Conservation (phyloP, 1,140 invertebrate species). For the Tyrophagus putrescentiae region DNA sequence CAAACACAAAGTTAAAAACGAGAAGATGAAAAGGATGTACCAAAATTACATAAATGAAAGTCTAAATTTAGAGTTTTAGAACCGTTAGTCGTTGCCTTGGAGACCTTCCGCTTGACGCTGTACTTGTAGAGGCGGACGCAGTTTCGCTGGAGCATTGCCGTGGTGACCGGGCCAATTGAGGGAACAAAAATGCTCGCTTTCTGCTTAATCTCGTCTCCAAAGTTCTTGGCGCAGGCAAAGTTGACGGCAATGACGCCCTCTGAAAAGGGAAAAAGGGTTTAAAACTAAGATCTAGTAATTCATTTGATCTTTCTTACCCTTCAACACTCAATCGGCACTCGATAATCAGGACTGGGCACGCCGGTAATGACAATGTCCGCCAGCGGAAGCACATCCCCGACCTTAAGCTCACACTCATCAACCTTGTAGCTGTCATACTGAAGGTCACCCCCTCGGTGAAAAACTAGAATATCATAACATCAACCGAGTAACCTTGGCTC, state of each 20-base stretch:
- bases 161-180: conserved; percentile 23
- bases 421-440: conserved; percentile 14
- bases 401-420: neutral
- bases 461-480: conserved; percentile 18
- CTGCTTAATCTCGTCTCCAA: conserved; percentile 13
- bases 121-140: conserved; percentile 30
- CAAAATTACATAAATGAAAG: no score
- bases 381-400: conserved; percentile 19
- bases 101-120: no score
- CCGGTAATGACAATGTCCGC: conserved; percentile 21
- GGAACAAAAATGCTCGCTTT: conserved; percentile 19
- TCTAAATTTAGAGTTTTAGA: no score
- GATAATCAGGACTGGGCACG: conserved; percentile 18
- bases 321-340: conserved; percentile 13
- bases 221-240: conserved; percentile 20
- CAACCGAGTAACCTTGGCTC: conserved; percentile 22
- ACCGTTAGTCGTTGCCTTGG: no score
- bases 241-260: conserved; percentile 18
- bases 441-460: conserved; percentile 8
- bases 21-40: no score
- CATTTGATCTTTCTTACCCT: neutral
- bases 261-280: no score
- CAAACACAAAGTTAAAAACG: no score
- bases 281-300: neutral
- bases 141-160: conserved; percentile 22